Evolutionary conservation across 2,797 vertebrate genomes (phyloP), one percentile per base, ranked within the genome.

Genomic region (Myotis pilosus): DNA sequence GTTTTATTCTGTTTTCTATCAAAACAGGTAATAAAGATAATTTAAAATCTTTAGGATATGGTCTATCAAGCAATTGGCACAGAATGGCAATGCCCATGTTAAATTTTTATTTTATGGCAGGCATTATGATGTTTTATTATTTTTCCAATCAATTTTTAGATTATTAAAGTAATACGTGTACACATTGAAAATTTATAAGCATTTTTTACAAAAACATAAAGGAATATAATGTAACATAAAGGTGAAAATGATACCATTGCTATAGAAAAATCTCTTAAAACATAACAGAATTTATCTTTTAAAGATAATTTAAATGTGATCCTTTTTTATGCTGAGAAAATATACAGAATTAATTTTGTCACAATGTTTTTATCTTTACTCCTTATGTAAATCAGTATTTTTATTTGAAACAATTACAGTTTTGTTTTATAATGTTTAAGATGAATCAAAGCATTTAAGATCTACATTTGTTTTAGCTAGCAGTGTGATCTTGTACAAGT

Each of bases 221-320:
- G 15, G 23, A 88, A 88, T 83, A 30, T 86, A 88, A 83, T 88
- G 12, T 53, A 83, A 72, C 49, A 64, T 28, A 53, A 93, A 91
- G 2, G 68, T 9, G 19, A 88, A 84, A 84, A n/a, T 94, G 19
- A 28, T 4, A 69, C 30, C 12, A 5, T 41, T 84, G 13, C 2
- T 64, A 49, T 36, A 94, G 92, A 91, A 41, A 92, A 75, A 68
- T 87, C 13, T 72, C 44, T 84, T 51, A 53, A 94, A 85, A 75
- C 23, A 41, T 47, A 47, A 60, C 41, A 95, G 38, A 87, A 92
- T 87, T 94, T 89, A 71, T 83, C 33, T 92, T 90, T 87, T 33
- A 66, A 90, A 41, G 53, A 72, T 87, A 60, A 83, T 68, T 94
- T 94, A 72, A 81, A 91, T 66, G 4, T 79, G 36, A 36, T 60